phyloP scores from a whole-genome alignment of 2,888 invertebrate species.

The Fragum whitleyi region DNA sequence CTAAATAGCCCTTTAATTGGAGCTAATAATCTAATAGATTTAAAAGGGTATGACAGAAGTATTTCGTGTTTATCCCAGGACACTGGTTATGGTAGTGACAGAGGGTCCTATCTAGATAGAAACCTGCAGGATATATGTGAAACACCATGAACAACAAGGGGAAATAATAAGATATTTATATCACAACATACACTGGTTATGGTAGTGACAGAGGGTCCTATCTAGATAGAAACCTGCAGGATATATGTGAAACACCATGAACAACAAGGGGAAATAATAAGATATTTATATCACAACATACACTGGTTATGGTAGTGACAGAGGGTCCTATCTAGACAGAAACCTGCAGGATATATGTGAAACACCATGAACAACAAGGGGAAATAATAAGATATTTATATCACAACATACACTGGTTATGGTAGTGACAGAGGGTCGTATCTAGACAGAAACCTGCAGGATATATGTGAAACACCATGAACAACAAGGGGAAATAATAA shows the following conservation, averaged over 20 bases:
- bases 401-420: conserved; percentile 62
- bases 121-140: conserved; percentile 12
- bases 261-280: background rate
- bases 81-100: conserved; percentile 62
- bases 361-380: background rate
- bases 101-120: conserved; percentile 17
- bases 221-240: conserved; percentile 7
- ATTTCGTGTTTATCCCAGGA: conserved; percentile 52
- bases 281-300: conserved; percentile 40
- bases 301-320: conserved; percentile 62
- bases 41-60: conserved; percentile 52
- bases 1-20: background rate
- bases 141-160: background rate
- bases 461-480: conserved; percentile 13
- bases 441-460: conserved; percentile 6
- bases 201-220: conserved; percentile 50
- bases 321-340: conserved; percentile 16
- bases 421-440: conserved; percentile 51
- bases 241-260: conserved; percentile 13
- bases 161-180: background rate
- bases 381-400: background rate
- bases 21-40: background rate
- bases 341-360: conserved; percentile 12
- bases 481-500: background rate
- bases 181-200: conserved; percentile 62